phyloP scores from a whole-genome alignment of 2,888 invertebrate species.

The Tetragnatha montana region DNA sequence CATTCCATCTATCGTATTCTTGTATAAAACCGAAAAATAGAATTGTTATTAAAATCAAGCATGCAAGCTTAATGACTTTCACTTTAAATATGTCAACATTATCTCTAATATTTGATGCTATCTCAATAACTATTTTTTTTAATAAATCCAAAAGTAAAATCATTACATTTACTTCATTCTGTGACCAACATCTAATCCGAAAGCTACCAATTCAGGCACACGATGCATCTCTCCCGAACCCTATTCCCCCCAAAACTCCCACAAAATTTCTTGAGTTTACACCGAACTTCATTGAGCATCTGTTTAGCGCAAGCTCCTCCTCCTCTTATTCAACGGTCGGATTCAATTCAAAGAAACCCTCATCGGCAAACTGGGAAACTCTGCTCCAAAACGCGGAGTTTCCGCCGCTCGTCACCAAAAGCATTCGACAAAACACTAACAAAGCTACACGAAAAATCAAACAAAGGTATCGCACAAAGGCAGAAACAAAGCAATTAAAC shows the following conservation, averaged over 20 bases:
- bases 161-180: no score
- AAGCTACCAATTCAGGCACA: no score
- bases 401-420: neutral
- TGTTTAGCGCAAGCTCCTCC: constrained; percentile 15
- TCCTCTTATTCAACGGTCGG: constrained; percentile 3
- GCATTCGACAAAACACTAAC: neutral
- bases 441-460: neutral
- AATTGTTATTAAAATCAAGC: no score
- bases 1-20: no score
- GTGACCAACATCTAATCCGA: no score
- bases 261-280: neutral
- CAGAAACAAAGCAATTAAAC: constrained; percentile 16
- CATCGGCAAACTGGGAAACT: neutral
- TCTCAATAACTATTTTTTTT: neutral
- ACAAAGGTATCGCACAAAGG: constrained; percentile 2
- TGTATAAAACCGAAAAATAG: no score
- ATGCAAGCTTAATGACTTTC: no score
- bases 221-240: neutral
- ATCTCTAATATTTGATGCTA: neutral
- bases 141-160: no score
- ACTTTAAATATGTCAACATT: neutral
- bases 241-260: neutral
- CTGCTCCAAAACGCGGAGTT: neutral
- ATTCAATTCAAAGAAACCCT: neutral
- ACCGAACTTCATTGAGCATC: constrained; percentile 35